Evolutionary conservation across 53 echinoderm and acorn worm species (phyloP), one percentile per base, ranked within the genome.

Genomic region (Holothuria leucospilota): DNA sequence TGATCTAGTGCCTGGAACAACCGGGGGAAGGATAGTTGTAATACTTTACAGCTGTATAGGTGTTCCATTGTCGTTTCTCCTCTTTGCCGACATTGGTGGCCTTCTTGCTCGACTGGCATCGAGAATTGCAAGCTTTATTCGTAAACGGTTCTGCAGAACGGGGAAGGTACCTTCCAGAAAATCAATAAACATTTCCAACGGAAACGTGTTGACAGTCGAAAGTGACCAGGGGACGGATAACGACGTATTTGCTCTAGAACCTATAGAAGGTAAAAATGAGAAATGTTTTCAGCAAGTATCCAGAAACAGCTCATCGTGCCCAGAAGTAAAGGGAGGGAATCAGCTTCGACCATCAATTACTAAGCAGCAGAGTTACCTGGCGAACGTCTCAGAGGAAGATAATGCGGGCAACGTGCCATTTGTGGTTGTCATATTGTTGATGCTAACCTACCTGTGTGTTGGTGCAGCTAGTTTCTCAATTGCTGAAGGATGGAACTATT

Each of bases 11-110:
- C 96, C 96, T 25, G 90, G 85, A 62, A 96, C 96, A 4, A 21
- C 23, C 0, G 28, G 29, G 0, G 96, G 96, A 52, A 71, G 89
- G 26, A 67, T 77, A 8, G 86, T 96, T 75, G 86, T 89, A 61
- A 91, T 93, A 8, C 28, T 93, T 18, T 96, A 93, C 91, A 87
- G 89, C 7, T 70, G 78, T 10, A 67, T 96, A 23, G 96, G 96
- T 13, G 90, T 96, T 29, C 96, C 96, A 1, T 70, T 93, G 13
- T 89, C 89, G n/a, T 90, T 96, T 84, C 91, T 91, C 13, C 90
- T 89, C 71, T 66, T 96, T 62, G 96, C 91, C n/a, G 96, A 90
- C 51, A 86, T 96, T 16, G 96, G 96, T 8, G 87, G 79, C 46
- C 78, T 93, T n/a, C 89, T 96, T 1, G 96, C 96, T 68, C 52